Evolutionary conservation across 2,888 invertebrate genomes (phyloP).

Genomic region (Caenorhabditis plicata): DNA sequence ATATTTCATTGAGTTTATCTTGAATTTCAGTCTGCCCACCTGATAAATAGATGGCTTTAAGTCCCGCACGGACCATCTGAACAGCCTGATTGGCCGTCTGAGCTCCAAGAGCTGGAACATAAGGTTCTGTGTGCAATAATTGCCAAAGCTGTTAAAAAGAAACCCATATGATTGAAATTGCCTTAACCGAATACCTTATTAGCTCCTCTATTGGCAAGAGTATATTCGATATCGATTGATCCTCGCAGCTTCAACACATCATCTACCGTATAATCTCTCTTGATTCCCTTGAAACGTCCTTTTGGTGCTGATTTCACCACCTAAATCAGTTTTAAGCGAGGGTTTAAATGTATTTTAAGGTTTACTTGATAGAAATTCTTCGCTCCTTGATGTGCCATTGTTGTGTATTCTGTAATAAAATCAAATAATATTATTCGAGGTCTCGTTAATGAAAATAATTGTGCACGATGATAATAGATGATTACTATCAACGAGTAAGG

Average conservation of each 20-base stretch:
- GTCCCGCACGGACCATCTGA: conserved; percentile 66
- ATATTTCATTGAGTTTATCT: too few relatives aligned
- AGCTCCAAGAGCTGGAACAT: conserved; percentile 66
- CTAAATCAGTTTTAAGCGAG: conserved; percentile 20
- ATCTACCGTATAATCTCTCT: conserved; percentile 64
- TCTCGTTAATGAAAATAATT: too few relatives aligned
- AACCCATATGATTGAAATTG: too few relatives aligned
- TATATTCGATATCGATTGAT: conserved; percentile 65
- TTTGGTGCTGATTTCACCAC: conserved; percentile 64
- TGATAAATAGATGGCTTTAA: conserved; percentile 67
- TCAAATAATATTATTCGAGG: too few relatives aligned
- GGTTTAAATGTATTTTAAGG: background rate
- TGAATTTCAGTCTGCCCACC: too few relatives aligned
- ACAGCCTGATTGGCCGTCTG: conserved; percentile 67
- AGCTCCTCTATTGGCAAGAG: conserved; percentile 65
- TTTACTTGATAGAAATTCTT: conserved; percentile 56
- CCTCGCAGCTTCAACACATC: conserved; percentile 66
- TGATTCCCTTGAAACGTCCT: conserved; percentile 65
- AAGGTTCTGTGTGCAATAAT: conserved; percentile 64
- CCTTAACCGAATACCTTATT: too few relatives aligned
- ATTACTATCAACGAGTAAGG: too few relatives aligned
- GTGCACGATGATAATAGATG: too few relatives aligned
- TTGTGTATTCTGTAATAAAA: too few relatives aligned
- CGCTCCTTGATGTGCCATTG: conserved; percentile 33
- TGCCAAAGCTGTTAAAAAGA: too few relatives aligned